Evolutionary conservation across 2,113 vertebrate species (phyloP).

Genomic region (Gopherus evgoodei): DNA sequence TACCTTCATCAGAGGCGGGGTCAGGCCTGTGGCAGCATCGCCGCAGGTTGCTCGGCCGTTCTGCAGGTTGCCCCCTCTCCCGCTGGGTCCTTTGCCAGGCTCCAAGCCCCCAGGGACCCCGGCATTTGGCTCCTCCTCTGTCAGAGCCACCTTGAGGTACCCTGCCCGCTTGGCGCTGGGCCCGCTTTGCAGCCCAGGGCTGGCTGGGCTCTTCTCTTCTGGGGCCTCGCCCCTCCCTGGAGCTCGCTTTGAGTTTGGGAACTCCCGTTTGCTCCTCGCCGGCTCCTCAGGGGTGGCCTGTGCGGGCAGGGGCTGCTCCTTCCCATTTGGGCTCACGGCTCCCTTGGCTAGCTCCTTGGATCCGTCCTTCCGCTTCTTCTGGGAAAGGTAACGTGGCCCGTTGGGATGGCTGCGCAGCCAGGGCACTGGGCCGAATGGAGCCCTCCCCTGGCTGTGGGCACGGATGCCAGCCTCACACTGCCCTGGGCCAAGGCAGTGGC

Average conservation of each 20-base stretch:
- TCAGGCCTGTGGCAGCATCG: background rate
- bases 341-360: constrained; percentile 78
- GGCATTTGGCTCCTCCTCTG: constrained; percentile 61
- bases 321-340: constrained; percentile 75
- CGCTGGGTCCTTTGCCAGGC: constrained; percentile 18
- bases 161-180: constrained; percentile 79
- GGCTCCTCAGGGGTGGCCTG: constrained; percentile 61
- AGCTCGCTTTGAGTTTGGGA: constrained; percentile 85
- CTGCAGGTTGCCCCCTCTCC: constrained; percentile 19
- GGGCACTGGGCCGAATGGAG: no score
- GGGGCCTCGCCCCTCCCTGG: constrained; percentile 76
- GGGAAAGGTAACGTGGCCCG: constrained; percentile 59
- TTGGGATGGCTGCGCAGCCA: background rate
- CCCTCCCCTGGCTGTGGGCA: no score
- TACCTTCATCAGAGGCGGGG: constrained; percentile 53
- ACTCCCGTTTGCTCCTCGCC: constrained; percentile 77
- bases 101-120: constrained; percentile 56
- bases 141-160: constrained; percentile 69
- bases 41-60: constrained; percentile 52
- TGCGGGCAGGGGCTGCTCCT: constrained; percentile 68
- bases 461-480: no score
- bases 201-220: constrained; percentile 66
- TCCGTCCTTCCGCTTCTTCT: constrained; percentile 85
- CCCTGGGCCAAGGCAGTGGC: no score
- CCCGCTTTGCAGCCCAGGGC: constrained; percentile 75